Evolutionary conservation across 92 coral and sea anemone genomes (phyloP), one percentile per base, ranked within the genome.

Genomic region (Palythoa grandiflora): DNA sequence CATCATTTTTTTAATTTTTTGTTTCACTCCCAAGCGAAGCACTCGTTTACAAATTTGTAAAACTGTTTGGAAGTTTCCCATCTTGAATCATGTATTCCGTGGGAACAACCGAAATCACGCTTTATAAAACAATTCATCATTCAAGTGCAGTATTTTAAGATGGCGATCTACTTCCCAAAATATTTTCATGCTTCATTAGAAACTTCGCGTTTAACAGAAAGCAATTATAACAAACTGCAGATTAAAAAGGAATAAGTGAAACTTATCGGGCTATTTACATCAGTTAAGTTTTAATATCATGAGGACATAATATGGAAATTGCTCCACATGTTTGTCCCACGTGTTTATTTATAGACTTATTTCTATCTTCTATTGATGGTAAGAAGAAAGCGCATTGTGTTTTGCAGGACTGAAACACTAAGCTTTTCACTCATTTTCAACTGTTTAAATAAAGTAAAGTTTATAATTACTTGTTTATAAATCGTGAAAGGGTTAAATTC

Each of bases 221-320:
- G 59, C 16, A 65, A 65, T 65, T 44, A 81, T n/a, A 9, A 50
- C 19, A 50, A 12, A 70, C 8, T 39, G 39, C 66, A 68, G 40
- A 7, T 68, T 65, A 36, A 66, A 66, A 81, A 19, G 44, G 44
- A 80, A 39, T 28, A 35, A 20, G 57, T 80, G 48, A 66, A 66
- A 44, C 57, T 17, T 28, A 44, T 52, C 19, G n/a, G 53, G 28
- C 15, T 38, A 53, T 60, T 60, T 83, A 84, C 77, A 36, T 63
- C 70, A n/a, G 20, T 21, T 63, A 1, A 14, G 66, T 59, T 59
- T 59, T 20, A 78, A 78, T 53, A 74, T 61, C 78, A 91, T 59
- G 88, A 88, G 77, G 73, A 44, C 63, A 60, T 60, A 84, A 71
- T 81, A 88, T 84, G 91, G 89, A 88, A 91, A 91, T 91, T 89